Percentiles rank a stretch among this genome's conserved stretches.
Evolutionary conservation across 2,888 invertebrate species (phyloP).

Genomic region (Agelastica alni): DNA sequence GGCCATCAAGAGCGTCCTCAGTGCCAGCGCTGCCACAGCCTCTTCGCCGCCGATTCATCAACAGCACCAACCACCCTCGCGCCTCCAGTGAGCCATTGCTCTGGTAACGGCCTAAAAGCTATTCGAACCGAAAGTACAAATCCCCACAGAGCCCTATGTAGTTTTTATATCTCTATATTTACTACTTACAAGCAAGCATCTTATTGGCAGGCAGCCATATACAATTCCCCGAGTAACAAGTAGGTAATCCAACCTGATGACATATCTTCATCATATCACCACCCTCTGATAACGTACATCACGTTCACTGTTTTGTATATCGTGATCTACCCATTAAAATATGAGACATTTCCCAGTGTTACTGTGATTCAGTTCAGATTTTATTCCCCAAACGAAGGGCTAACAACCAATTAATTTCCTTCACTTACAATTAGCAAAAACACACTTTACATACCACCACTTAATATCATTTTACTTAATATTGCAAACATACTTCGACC

Average conservation of each 20-base stretch:
- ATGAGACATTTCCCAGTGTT: conserved; percentile 47
- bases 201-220: conserved; percentile 28
- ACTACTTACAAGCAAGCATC: conserved; percentile 23
- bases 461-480: too few relatives aligned
- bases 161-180: conserved; percentile 45
- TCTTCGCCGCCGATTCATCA: conserved; percentile 37
- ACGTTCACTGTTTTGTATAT: conserved; percentile 27
- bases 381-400: conserved; percentile 22
- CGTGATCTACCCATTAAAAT: conserved; percentile 39
- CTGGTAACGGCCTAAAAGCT: conserved; percentile 39
- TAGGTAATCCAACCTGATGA: conserved; percentile 31
- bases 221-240: conserved; percentile 3
- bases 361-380: conserved; percentile 46
- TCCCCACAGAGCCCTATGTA: conserved; percentile 43
- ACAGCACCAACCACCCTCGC: conserved; percentile 35
- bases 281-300: conserved; percentile 25
- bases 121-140: conserved; percentile 51
- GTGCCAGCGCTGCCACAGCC: conserved; percentile 57
- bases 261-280: conserved; percentile 47
- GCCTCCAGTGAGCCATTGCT: conserved; percentile 44
- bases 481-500: too few relatives aligned
- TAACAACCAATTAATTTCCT: conserved; percentile 6
- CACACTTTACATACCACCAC: too few relatives aligned
- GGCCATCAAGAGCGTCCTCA: conserved; percentile 80
- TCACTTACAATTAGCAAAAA: too few relatives aligned